Base-by-base conservation (phyloP, 2,113 vertebrate species). In the Antennarius striatus region DNA sequence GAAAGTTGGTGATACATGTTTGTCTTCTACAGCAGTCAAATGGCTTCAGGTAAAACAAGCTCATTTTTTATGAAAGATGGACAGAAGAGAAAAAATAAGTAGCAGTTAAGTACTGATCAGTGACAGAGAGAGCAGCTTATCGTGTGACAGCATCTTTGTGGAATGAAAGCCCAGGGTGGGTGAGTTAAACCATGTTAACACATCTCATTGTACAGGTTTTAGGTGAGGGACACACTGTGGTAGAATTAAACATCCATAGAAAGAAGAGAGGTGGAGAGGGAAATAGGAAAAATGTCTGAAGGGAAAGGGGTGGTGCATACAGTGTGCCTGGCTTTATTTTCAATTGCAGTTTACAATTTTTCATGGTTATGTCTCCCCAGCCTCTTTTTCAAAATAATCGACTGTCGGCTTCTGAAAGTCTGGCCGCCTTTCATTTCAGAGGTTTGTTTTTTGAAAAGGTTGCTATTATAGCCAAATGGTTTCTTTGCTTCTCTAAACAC, bases 401-500 rank as follows among this genome's bases (percentile, higher is more conserved):
- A 16, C 75, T 81, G 77, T 86, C 70, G 66, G 79, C 81, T 86
- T 89, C 87, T 79, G 78, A 75, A 71, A 84, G 80, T 74, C 77
- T 77, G 76, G 74, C 78, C 75, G 68, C 83, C 88, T 91, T 90
- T 90, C 86, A 84, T 91, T 91, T 86, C 70, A 54, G 69, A 74
- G 65, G 83, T 89, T 91, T 92, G 88, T 88, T 91, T 91, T 36
- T 89, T 89, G 70, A 90, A 90, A 92, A 89, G 75, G 82, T 89
- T 81, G 80, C 91, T 92, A 89, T 91, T 92, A 89, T 80, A 85
- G 86, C 87, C 83, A 89, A 92, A 92, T 88, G 90, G 89, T 87
- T 91, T 91, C 86, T 89, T 75, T 82, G 77, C 87, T 91, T 90
- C 79, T 90, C 85, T 88, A 92, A 93, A 92, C 91, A 92, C 76